Evolutionary conservation across 2,113 vertebrate genomes (phyloP), one percentile per base, ranked within the genome.

Genomic region (Nestor notabilis): DNA sequence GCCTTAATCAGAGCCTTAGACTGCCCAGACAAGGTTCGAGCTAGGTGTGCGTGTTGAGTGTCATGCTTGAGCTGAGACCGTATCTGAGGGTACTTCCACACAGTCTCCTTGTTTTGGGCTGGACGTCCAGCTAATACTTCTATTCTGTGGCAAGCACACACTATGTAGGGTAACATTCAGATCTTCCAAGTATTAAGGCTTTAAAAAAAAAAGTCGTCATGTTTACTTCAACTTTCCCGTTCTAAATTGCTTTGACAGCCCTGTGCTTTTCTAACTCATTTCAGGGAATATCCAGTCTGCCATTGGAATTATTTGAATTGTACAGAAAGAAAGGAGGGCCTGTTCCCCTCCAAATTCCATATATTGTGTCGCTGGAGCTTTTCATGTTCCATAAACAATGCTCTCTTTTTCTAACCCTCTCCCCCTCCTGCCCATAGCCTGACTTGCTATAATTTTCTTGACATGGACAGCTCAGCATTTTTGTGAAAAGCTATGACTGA

Each of bases 361-460:
- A 97, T 97, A 97, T 97, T 97, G 97, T 97, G 96, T 97, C 43
- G 84, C 85, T 87, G 93, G 72, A 89, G 92, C 96, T 97, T 98
- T 98, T 97, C 96, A 97, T 97, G 94, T 97, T 95, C 80, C 92
- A 94, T 97, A 97, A 97, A 98, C 97, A 98, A 96, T 96, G 84
- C 71, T 83, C 89, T 92, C 96, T 96, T 97, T 96, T 96, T 97
- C 92, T 97, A 87, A 95, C 91, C 94, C 91, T 94, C 95, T 93
- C 94, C 87, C 97, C 89, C 90, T 94, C 80, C 87, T 83, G 85
- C 89, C 52, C 41, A 37, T 91, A 94, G 92, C 85, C 86, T 95
- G 93, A 91, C 96, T 97, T 97, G 94, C 84, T 78, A 35, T 95
- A 93, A 96, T 97, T 97, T 97, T 97, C 93, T 97, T 97, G 92